A percentile compares a stretch with the other conserved stretches of the same genome.
Evolutionary conservation across 2,888 invertebrate species (phyloP).

Genomic region (Sceliomorpha sp.): DNA sequence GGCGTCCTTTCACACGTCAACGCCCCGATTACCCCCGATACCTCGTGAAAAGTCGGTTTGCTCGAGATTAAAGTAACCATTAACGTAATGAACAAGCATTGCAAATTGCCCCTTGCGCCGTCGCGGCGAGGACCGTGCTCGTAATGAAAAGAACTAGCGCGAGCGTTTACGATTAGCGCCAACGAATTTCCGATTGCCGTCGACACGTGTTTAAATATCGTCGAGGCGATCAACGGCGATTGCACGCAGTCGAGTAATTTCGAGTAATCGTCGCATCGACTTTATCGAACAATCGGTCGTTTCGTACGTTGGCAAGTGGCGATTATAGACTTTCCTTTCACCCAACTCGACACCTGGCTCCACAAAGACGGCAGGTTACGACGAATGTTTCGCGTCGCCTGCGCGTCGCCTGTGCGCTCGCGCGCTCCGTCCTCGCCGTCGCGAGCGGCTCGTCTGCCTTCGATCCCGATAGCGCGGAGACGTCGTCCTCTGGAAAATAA

Average conservation of each 20-base stretch:
- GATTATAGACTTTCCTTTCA: slow-evolving; percentile 19
- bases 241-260: slow-evolving; percentile 1
- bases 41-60: too few relatives aligned
- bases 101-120: too few relatives aligned
- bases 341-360: slow-evolving; percentile 11
- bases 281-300: slow-evolving; percentile 29
- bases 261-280: slow-evolving; percentile 8
- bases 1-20: too few relatives aligned
- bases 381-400: neutral
- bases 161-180: slow-evolving; percentile 8
- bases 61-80: too few relatives aligned
- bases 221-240: slow-evolving; percentile 4
- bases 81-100: too few relatives aligned
- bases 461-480: too few relatives aligned
- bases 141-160: too few relatives aligned
- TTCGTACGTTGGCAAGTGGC: slow-evolving; percentile 14
- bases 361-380: neutral
- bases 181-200: slow-evolving; percentile 17
- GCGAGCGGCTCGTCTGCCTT: too few relatives aligned
- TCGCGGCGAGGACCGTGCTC: too few relatives aligned
- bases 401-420: neutral
- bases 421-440: too few relatives aligned
- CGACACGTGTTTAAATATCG: slow-evolving; percentile 15
- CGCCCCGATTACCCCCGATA: too few relatives aligned
- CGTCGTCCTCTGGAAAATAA: too few relatives aligned